Conservation (phyloP, 1,140 invertebrate species). For the Cherax quadricarinatus region DNA sequence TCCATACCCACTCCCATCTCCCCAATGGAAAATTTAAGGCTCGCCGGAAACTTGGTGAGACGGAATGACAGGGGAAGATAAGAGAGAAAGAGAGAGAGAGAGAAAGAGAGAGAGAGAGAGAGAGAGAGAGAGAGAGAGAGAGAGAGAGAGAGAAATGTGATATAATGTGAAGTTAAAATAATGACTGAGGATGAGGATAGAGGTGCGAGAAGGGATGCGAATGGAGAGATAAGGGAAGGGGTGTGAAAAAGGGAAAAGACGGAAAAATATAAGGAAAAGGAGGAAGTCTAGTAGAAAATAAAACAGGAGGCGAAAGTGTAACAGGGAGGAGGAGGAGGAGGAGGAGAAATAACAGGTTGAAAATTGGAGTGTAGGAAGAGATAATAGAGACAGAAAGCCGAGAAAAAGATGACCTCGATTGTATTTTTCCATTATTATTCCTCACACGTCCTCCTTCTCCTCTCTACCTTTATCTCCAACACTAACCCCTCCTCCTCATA, state of each 20-base stretch:
- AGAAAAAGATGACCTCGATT: no score
- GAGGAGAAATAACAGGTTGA: not conserved
- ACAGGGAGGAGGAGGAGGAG: not conserved
- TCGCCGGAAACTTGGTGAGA: not conserved
- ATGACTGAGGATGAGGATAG: not conserved
- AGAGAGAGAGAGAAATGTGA: not conserved
- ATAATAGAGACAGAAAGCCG: not conserved
- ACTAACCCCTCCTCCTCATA: not conserved
- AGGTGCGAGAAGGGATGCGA: no score
- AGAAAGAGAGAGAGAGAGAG: not conserved
- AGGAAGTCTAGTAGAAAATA: not conserved
- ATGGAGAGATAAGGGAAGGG: no score
- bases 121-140: not conserved
- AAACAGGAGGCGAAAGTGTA: not conserved
- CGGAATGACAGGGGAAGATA: not conserved
- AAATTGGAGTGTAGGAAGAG: not conserved
- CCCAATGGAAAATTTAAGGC: no score
- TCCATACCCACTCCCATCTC: not conserved
- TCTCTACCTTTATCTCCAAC: no score
- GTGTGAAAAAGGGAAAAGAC: no score
- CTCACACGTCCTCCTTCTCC: not conserved
- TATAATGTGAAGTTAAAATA: no score
- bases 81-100: not conserved
- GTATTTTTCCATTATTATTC: no score
- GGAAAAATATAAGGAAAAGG: not conserved